These are phyloP conservation scores for Syrrhaptes paradoxus DNA, from an alignment of 2,113 vertebrate species.

Conservation along the genomic window DNA sequence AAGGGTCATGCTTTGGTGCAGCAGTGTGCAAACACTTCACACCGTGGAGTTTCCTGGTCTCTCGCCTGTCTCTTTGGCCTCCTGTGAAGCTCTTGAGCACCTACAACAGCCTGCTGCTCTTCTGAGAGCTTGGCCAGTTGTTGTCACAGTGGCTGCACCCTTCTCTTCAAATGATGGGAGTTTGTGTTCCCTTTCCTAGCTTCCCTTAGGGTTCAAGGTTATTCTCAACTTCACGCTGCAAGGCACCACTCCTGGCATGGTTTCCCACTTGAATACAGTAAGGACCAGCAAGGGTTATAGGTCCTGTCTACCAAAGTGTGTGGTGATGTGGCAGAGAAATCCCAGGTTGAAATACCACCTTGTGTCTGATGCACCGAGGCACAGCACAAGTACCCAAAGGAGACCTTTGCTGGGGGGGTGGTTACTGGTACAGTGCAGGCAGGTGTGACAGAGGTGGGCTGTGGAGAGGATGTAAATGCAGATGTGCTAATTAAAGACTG, in stretches of 20 bases:
- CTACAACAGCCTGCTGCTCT: not conserved
- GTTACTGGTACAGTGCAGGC: fast-evolving
- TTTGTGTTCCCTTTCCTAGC: not conserved
- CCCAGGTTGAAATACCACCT: not conserved
- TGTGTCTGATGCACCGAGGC: not conserved
- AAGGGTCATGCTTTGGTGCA: not conserved
- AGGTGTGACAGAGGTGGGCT: not conserved
- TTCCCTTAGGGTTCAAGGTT: not conserved
- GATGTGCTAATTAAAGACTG: not conserved
- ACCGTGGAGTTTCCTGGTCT: not conserved
- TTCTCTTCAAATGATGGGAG: too few species aligned
- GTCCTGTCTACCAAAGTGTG: fast-evolving
- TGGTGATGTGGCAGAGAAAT: not conserved
- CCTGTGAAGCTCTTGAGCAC: not conserved
- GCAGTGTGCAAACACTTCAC: not conserved
- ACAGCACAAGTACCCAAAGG: not conserved
- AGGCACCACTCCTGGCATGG: too few species aligned
- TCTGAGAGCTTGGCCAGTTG: not conserved
- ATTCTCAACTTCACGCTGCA: not conserved
- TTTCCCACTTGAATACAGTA: not conserved
- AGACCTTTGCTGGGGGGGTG: not conserved
- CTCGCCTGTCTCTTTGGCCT: not conserved
- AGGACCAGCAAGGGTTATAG: not conserved
- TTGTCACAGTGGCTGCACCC: too few species aligned
- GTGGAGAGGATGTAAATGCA: too few species aligned